These are phyloP conservation scores for Desmodus rotundus DNA, from an alignment of 2,113 vertebrate genomes.

Conservation along the genomic window DNA sequence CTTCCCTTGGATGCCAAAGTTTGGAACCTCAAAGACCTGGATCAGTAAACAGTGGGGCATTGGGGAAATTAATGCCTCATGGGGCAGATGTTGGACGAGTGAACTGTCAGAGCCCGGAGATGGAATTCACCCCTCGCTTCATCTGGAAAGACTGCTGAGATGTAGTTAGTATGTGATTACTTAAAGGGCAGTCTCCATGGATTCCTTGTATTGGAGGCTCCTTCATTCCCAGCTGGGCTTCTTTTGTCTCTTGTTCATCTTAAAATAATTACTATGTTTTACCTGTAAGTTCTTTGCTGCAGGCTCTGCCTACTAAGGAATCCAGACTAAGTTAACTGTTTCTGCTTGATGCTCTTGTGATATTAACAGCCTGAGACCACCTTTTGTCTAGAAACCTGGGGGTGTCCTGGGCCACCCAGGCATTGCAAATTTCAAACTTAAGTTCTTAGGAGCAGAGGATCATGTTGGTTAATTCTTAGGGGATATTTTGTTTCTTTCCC, in stretches of 20 bases:
- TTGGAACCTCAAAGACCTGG: background rate
- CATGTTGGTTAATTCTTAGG: background rate
- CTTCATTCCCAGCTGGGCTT: background rate
- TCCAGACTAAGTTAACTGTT: background rate
- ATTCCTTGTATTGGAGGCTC: background rate
- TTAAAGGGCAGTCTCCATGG: background rate
- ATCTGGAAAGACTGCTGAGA: background rate
- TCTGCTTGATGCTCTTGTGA: background rate
- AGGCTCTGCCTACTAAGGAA: background rate
- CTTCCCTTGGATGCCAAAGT: background rate
- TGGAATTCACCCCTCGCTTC: background rate
- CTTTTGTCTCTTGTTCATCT: background rate
- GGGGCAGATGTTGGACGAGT: background rate
- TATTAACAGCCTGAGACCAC: background rate
- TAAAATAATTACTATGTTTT: background rate
- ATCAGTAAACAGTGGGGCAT: background rate
- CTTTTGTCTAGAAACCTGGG: background rate
- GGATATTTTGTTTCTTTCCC: background rate
- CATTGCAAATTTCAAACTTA: background rate
- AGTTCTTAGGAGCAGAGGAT: background rate
- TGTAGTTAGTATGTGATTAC: background rate
- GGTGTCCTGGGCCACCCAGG: background rate
- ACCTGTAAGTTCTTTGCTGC: background rate
- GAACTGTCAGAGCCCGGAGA: background rate
- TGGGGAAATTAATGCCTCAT: background rate